Evolutionary conservation across 1,140 invertebrate species (phyloP).

Genomic region (Diorhabda elongata): DNA sequence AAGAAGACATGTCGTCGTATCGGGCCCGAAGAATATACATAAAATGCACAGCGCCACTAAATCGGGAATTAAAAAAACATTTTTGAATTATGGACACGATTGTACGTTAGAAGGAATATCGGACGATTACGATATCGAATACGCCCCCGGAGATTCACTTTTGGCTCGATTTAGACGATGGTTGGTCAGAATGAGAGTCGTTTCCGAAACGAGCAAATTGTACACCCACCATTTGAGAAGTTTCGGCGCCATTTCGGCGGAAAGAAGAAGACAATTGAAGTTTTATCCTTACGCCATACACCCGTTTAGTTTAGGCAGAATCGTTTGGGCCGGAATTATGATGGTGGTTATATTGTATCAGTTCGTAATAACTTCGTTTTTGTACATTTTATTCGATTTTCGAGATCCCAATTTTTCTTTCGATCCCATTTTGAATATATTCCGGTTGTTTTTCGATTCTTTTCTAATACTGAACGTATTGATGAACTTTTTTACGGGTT

Average conservation of each 20-base stretch:
- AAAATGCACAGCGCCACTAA: too few relatives aligned
- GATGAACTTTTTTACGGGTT: slow-evolving; percentile 33
- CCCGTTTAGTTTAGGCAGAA: slow-evolving; percentile 38
- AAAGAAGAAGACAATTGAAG: slow-evolving; percentile 33
- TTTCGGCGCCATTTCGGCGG: slow-evolving; percentile 37
- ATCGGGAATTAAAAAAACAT: slow-evolving; percentile 4
- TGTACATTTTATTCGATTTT: slow-evolving; percentile 28
- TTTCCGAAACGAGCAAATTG: slow-evolving; percentile 36
- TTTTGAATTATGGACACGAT: slow-evolving; percentile 35
- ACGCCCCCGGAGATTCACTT: slow-evolving; percentile 20
- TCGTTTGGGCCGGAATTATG: slow-evolving; percentile 34
- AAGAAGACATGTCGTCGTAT: too few relatives aligned
- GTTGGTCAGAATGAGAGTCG: slow-evolving; percentile 28
- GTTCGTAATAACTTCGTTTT: slow-evolving; percentile 30
- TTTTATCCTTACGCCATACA: slow-evolving; percentile 36
- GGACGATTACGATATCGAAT: slow-evolving; percentile 30
- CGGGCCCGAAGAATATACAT: too few relatives aligned
- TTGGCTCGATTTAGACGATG: slow-evolving; percentile 22
- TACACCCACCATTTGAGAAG: slow-evolving; percentile 37
- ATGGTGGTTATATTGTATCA: slow-evolving; percentile 27
- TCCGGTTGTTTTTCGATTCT: slow-evolving; percentile 21
- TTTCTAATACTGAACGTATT: slow-evolving; percentile 31
- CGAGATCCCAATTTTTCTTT: slow-evolving; percentile 19
- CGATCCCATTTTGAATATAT: slow-evolving; percentile 6
- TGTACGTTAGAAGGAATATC: slow-evolving; percentile 31